Conservation (phyloP, 2,797 vertebrate species). For the Diplodus sargus region DNA sequence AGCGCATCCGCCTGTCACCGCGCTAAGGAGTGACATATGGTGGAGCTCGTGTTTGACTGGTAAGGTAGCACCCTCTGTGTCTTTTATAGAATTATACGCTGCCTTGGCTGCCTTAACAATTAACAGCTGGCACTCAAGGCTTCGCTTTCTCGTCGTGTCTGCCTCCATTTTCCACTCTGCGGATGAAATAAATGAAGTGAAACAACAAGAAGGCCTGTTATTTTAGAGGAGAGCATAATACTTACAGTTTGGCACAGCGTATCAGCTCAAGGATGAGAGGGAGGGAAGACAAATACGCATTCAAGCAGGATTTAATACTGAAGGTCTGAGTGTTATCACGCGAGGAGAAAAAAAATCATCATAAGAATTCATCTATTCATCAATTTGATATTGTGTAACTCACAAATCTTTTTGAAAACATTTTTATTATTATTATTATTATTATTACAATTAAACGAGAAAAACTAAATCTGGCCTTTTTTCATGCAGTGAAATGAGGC, state of each 20-base stretch:
- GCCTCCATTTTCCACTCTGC: conserved; percentile 32
- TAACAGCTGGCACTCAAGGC: conserved; percentile 47
- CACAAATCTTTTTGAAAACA: not conserved
- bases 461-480: not conserved
- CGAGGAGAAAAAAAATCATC: not conserved
- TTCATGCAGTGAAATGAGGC: not conserved
- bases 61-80: conserved; percentile 45
- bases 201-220: conserved; percentile 24
- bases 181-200: conserved; percentile 41
- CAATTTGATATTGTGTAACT: conserved; percentile 10
- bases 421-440: not conserved
- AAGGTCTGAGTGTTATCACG: conserved; percentile 10
- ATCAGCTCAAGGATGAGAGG: conserved; percentile 10
- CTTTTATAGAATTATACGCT: conserved; percentile 39
- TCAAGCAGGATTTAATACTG: conserved; percentile 29
- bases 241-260: conserved; percentile 1
- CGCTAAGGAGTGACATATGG: conserved; percentile 54
- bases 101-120: conserved; percentile 49
- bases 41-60: conserved; percentile 48
- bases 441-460: conserved; percentile 1
- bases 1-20: conserved; percentile 41
- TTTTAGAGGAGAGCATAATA: conserved; percentile 29
- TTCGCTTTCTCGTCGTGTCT: conserved; percentile 9
- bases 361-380: not conserved
- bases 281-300: conserved; percentile 23